These are phyloP conservation scores for Dascyllus trimaculatus DNA, from an alignment of 2,113 vertebrate genomes.

Conservation along the genomic window DNA sequence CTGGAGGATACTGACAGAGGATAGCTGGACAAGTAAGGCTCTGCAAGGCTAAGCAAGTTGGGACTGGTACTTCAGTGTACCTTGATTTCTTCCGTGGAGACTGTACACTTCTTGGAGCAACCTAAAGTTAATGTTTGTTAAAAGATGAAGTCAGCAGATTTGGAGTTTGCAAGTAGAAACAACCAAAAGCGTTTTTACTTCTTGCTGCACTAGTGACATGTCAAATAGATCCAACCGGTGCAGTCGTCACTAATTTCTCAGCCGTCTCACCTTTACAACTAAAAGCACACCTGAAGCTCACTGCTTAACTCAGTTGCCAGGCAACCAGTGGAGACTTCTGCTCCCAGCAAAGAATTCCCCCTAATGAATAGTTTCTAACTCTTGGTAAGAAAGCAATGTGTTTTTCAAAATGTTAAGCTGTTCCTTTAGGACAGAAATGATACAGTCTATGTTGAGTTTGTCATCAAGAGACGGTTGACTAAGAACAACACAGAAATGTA, in stretches of 20 bases:
- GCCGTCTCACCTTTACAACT: background rate
- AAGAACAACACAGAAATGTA: no score
- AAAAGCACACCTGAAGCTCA: background rate
- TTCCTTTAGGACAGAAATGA: no score
- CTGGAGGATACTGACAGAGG: constrained; percentile 33
- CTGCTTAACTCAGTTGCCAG: constrained; percentile 22
- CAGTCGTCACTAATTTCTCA: background rate
- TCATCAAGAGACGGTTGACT: no score
- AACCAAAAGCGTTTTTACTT: background rate
- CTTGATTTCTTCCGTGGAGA: background rate
- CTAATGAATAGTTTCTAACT: no score
- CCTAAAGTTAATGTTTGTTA: background rate
- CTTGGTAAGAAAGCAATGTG: no score
- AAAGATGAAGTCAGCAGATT: constrained; percentile 8
- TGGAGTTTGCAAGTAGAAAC: background rate
- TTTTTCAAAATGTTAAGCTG: no score
- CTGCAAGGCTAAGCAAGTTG: background rate
- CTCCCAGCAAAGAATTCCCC: no score
- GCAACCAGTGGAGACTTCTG: no score
- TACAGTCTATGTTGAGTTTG: no score
- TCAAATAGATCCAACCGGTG: background rate
- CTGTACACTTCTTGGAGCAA: background rate
- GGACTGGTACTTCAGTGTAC: constrained; percentile 3
- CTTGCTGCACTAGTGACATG: background rate
- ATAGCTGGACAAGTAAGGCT: constrained; percentile 16